These are phyloP conservation scores for Xenops minutus DNA, from an alignment of 2,797 vertebrate species.

Conservation along the genomic window DNA sequence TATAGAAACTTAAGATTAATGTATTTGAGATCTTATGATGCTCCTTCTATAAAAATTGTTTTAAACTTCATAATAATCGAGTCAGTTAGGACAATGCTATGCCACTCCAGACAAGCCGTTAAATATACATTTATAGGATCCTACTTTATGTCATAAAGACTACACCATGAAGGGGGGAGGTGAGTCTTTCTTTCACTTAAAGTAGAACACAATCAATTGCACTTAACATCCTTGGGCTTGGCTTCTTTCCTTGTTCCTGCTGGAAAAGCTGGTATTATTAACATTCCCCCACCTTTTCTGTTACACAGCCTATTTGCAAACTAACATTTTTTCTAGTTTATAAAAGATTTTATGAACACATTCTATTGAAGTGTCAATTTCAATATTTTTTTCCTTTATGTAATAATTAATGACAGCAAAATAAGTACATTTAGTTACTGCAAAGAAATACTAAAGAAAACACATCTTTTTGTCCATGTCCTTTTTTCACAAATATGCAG, in stretches of 20 bases:
- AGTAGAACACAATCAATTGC: neutral
- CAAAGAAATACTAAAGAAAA: neutral
- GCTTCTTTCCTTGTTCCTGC: neutral
- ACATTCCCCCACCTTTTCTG: neutral
- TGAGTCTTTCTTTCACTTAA: neutral
- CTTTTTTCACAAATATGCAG: neutral
- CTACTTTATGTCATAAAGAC: neutral
- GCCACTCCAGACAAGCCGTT: neutral
- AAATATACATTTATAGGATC: neutral
- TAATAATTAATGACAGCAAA: neutral
- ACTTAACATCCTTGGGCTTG: neutral
- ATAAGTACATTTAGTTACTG: neutral
- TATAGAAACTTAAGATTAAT: neutral
- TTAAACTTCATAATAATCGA: neutral
- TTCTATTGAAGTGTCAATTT: neutral
- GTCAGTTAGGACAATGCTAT: neutral
- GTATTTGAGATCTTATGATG: neutral
- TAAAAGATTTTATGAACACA: neutral
- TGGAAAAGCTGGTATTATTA: neutral
- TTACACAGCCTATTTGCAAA: neutral
- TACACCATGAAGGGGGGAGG: neutral
- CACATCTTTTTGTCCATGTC: neutral
- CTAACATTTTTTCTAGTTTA: neutral
- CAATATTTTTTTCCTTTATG: neutral
- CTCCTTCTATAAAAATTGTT: neutral